phyloP scores from a whole-genome alignment of 2,113 vertebrate species.

The Oncorhynchus kisutch region DNA sequence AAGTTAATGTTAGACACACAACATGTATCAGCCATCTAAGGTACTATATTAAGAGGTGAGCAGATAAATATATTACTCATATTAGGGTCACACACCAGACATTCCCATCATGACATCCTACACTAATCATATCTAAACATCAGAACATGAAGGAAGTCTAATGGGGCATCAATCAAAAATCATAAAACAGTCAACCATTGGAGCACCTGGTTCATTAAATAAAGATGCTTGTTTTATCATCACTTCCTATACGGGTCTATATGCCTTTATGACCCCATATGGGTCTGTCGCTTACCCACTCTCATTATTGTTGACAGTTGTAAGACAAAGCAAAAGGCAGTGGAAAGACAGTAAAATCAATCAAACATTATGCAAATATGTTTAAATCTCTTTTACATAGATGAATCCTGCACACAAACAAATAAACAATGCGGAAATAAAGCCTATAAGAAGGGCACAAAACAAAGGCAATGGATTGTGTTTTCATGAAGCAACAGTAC shows the following conservation, averaged over 20 bases:
- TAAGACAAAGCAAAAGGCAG: not conserved
- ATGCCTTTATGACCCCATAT: too few relatives aligned
- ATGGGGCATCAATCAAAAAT: not conserved
- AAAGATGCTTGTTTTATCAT: not conserved
- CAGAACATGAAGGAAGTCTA: not conserved
- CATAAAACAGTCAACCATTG: not conserved
- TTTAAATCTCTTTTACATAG: not conserved
- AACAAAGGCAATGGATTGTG: not conserved
- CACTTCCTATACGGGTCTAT: not conserved
- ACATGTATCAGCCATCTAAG: slow-evolving; percentile 6
- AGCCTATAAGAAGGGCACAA: not conserved
- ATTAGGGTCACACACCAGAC: not conserved
- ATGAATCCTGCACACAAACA: not conserved
- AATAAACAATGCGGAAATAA: slow-evolving; percentile 4
- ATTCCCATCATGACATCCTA: not conserved
- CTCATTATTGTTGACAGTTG: not conserved
- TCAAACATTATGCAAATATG: not conserved
- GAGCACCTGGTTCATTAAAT: not conserved
- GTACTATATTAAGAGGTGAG: not conserved
- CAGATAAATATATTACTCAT: not conserved
- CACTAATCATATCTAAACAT: not conserved
- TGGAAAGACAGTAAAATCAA: not conserved
- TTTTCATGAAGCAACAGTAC: slow-evolving; percentile 16
- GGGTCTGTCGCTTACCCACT: not conserved
- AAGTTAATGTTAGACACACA: not conserved